These are phyloP conservation scores for Tragelaphus scriptus DNA, from an alignment of 2,113 vertebrate genomes.

Conservation along the genomic window DNA sequence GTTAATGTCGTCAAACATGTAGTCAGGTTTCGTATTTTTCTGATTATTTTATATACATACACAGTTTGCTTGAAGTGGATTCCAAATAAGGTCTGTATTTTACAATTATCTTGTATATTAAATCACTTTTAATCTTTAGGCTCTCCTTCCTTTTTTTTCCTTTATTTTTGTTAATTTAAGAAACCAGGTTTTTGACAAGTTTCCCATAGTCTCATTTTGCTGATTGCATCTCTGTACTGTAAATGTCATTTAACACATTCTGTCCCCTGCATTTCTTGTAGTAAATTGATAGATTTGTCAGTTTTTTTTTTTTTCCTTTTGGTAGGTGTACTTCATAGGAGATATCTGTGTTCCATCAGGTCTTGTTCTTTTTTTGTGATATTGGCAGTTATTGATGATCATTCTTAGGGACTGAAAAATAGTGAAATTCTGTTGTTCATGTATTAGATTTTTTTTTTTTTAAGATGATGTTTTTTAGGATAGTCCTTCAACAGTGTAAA, in stretches of 20 bases:
- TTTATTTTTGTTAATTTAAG: neutral
- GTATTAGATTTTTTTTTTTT: neutral
- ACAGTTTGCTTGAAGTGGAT: neutral
- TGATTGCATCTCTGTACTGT: neutral
- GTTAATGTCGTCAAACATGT: neutral
- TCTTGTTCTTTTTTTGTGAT: neutral
- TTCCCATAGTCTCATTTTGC: conserved; percentile 6
- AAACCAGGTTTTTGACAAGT: neutral
- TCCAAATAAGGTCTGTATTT: neutral
- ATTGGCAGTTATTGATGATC: neutral
- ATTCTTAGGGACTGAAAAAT: conserved; percentile 10
- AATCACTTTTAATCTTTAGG: conserved; percentile 12
- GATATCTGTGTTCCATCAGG: neutral
- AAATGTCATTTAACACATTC: neutral
- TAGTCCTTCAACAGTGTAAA: neutral
- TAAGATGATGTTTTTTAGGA: neutral
- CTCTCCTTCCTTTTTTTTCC: neutral
- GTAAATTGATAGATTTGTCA: neutral
- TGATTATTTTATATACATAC: neutral
- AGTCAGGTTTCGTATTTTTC: conserved; percentile 16
- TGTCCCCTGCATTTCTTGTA: neutral
- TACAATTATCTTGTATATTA: neutral
- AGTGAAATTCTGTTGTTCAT: neutral
- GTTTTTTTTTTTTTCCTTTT: neutral
- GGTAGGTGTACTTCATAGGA: neutral